phyloP scores from a whole-genome alignment of 1,140 invertebrate species.

The Calycopis cecrops region DNA sequence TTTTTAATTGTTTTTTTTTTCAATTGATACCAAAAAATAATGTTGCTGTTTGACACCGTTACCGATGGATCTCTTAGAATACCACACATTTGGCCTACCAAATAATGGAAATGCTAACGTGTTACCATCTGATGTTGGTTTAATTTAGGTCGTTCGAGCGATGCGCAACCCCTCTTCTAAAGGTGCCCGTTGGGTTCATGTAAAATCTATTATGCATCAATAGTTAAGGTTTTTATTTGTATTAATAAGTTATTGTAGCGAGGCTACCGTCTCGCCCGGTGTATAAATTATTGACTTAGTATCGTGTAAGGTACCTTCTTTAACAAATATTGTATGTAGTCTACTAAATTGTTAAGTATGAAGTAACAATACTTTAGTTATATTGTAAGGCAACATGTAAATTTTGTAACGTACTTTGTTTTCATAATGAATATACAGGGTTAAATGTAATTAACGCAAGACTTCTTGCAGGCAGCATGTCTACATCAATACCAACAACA shows the following conservation, averaged over 20 bases:
- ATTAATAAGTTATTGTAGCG: slow-evolving; percentile 42
- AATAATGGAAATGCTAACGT: slow-evolving; percentile 45
- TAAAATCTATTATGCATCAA: slow-evolving; percentile 43
- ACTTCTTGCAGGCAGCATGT: too few relatives aligned
- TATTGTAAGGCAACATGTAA: slow-evolving; percentile 62
- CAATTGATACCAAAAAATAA: slow-evolving; percentile 73
- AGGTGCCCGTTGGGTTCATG: slow-evolving; percentile 33
- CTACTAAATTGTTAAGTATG: slow-evolving; percentile 68
- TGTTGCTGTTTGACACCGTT: slow-evolving; percentile 66
- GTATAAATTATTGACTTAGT: slow-evolving; percentile 69
- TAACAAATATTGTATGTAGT: slow-evolving; percentile 71
- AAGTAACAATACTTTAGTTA: slow-evolving; percentile 67
- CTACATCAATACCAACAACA: too few relatives aligned
- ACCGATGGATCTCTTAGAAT: slow-evolving; percentile 71
- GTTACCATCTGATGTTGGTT: slow-evolving; percentile 35
- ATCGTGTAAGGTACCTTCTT: slow-evolving; percentile 55
- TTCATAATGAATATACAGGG: slow-evolving; percentile 73
- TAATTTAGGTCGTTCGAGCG: slow-evolving; percentile 30
- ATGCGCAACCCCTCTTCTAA: slow-evolving; percentile 3
- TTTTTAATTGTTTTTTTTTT: slow-evolving; percentile 61
- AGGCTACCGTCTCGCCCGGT: slow-evolving; percentile 49
- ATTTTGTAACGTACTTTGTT: slow-evolving; percentile 74
- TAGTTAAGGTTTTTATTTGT: slow-evolving; percentile 50
- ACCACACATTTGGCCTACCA: slow-evolving; percentile 59
- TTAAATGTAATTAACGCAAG: too few relatives aligned